Evolutionary conservation across 2,797 vertebrate genomes (phyloP), one percentile per base, ranked within the genome.

Genomic region (Acanthornis magna): DNA sequence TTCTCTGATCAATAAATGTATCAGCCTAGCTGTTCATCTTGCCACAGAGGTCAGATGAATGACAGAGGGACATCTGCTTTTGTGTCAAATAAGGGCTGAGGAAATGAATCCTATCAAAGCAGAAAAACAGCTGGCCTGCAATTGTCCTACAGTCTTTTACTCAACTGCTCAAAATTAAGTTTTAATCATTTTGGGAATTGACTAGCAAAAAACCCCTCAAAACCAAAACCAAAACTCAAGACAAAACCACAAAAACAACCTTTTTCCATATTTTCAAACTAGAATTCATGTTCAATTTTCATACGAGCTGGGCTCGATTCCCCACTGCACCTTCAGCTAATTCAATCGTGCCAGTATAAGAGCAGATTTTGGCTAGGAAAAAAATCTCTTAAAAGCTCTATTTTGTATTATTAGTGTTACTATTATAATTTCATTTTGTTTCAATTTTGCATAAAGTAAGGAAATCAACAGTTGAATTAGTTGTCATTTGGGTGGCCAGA

Each of bases 1-100:
- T 96, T 79, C 80, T 97, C 85, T 96, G 95, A 98, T 98, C 97
- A 97, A 98, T 98, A 97, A 96, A 82, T 58, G 79, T 68, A 96
- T 89, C 96, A 94, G 95, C 74, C 83, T 96, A 83, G 93, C 83
- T 96, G 89, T 97, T 98, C 95, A 96, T 98, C 97, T 97, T 97
- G 93, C 95, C 93, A 94, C 91, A 95, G 95, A 97, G 97, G 97
- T 97, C 96, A 96, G 72, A 94, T 51, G 51, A 95, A 93, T 96
- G 97, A 96, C 97, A 97, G 94, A 85, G 75, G 76, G 95, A 93
- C 96, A 97, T 97, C 96, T 98, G 96, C 90, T 97, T 97, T 96
- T 96, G 20, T 96, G 96, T 96, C 97, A 97, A 92, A 90, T 95
- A 94, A 96, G 62, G 86, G 85, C 90, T 95, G 85, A 94, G 87